Conservation (phyloP, 2,113 vertebrate genomes). For the Elanus axillaris region DNA sequence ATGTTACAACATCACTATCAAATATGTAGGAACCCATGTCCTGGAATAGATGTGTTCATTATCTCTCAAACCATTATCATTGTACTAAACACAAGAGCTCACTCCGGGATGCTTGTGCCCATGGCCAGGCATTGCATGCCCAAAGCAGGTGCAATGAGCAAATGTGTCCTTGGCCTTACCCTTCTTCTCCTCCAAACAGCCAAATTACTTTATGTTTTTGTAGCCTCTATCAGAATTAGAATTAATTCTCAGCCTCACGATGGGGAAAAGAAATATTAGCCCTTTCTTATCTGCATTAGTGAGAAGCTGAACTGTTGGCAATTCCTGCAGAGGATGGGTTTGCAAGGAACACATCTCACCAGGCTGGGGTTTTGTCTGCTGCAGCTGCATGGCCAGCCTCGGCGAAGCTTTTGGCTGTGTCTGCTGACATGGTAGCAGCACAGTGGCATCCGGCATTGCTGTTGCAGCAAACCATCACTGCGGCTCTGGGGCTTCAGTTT, state of each 20-base stretch:
- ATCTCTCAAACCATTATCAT: neutral
- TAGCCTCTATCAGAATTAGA: neutral
- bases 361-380: neutral
- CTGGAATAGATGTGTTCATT: neutral
- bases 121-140: neutral
- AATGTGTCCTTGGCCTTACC: neutral
- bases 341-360: neutral
- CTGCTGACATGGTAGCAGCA: accelerated
- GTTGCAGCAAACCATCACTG: neutral
- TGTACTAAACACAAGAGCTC: neutral
- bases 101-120: neutral
- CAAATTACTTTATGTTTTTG: neutral
- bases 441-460: accelerated
- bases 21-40: neutral
- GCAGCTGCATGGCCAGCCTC: neutral
- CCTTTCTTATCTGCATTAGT: neutral
- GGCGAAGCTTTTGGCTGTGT: neutral
- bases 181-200: neutral
- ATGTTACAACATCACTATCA: neutral
- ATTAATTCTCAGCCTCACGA: neutral
- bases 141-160: neutral
- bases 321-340: neutral
- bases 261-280: neutral
- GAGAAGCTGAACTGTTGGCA: neutral
- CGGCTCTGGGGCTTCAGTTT: accelerated